These are phyloP conservation scores for Nasonia oneida DNA, from an alignment of 2,888 invertebrate genomes.

Conservation along the genomic window DNA sequence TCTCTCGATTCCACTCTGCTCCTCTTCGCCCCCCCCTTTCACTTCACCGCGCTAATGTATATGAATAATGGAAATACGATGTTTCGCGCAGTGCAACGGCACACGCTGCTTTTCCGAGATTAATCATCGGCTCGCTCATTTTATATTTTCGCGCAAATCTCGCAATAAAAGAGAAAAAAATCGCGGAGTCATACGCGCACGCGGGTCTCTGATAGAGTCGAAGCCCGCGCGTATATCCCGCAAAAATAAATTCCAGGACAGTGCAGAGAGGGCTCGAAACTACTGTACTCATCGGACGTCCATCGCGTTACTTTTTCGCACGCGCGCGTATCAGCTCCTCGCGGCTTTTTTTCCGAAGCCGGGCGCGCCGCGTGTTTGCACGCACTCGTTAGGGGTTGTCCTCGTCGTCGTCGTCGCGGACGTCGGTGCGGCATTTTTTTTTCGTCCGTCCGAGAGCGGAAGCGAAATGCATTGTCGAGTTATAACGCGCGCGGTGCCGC, in stretches of 20 bases:
- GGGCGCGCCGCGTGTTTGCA: slow-evolving; percentile 42
- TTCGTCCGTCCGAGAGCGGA: not conserved
- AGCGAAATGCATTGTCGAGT: slow-evolving; percentile 65
- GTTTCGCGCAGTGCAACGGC: not conserved
- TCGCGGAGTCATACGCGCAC: not conserved
- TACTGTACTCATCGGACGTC: slow-evolving; percentile 52
- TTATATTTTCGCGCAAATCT: too few relatives aligned
- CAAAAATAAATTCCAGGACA: not conserved
- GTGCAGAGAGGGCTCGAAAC: slow-evolving; percentile 28
- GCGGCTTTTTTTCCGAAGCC: slow-evolving; percentile 25
- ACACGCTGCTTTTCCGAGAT: too few relatives aligned
- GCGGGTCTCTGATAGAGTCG: too few relatives aligned
- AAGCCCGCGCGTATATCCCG: too few relatives aligned
- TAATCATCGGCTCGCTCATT: too few relatives aligned
- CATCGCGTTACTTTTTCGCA: slow-evolving; percentile 47
- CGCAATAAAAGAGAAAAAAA: too few relatives aligned
- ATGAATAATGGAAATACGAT: slow-evolving; percentile 53
- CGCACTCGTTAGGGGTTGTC: slow-evolving; percentile 31
- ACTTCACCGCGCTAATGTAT: slow-evolving; percentile 44
- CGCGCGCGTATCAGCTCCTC: not conserved
- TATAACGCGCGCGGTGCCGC: slow-evolving; percentile 57
- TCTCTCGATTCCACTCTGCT: not conserved
- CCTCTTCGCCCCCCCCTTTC: not conserved
- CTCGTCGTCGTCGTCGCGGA: not conserved
- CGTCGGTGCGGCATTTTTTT: not conserved